Conservation (phyloP, 2,113 vertebrate species). For the Orientallactaga bullata region DNA sequence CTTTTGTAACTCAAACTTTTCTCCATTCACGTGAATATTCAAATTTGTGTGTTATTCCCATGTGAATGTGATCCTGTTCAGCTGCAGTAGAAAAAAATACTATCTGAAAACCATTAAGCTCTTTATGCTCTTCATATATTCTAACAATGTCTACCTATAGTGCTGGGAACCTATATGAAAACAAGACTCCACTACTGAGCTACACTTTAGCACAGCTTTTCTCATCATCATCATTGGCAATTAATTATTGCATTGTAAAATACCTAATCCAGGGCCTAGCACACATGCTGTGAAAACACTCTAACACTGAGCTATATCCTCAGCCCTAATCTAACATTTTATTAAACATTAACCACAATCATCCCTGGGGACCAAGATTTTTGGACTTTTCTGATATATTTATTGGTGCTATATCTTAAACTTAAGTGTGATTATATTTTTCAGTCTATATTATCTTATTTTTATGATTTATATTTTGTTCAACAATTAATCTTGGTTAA, state of each 20-base stretch:
- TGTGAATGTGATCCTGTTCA: neutral
- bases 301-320: neutral
- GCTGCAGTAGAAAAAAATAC: conserved; percentile 1
- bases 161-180: neutral
- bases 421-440: conserved; percentile 9
- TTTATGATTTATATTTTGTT: neutral
- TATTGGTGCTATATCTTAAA: neutral
- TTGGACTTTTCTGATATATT: conserved; percentile 12
- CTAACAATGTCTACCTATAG: neutral
- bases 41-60: neutral
- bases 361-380: neutral
- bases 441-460: neutral
- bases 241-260: neutral
- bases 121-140: neutral
- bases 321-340: neutral
- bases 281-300: neutral
- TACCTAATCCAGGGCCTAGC: neutral
- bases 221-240: neutral
- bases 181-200: neutral
- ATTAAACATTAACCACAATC: neutral
- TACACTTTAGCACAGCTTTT: neutral
- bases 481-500: neutral
- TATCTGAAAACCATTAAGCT: neutral
- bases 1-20: neutral
- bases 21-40: neutral